phyloP scores from a whole-genome alignment of 2,797 vertebrate species.

The Lacerta viridis region DNA sequence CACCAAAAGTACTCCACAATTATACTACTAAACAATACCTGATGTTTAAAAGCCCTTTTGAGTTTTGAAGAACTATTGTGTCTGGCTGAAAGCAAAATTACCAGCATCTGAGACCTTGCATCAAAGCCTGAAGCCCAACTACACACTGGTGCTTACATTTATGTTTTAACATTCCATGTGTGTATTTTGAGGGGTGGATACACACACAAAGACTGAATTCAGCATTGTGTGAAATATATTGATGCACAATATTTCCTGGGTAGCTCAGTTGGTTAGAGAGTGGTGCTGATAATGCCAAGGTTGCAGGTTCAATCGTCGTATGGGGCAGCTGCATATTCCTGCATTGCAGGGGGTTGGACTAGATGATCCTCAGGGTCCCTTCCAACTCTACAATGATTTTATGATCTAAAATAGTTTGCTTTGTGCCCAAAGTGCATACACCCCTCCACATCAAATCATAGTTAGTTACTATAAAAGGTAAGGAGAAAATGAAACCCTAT shows the following conservation, averaged over 20 bases:
- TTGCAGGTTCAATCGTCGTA: too few relatives aligned
- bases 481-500: not conserved
- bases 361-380: too few relatives aligned
- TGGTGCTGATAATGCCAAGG: too few relatives aligned
- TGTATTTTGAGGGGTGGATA: not conserved
- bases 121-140: not conserved
- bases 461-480: not conserved
- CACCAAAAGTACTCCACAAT: not conserved
- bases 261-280: too few relatives aligned
- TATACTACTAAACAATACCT: not conserved
- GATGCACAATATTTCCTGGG: not conserved
- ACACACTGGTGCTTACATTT: not conserved
- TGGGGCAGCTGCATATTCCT: too few relatives aligned
- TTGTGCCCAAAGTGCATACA: not conserved
- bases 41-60: not conserved
- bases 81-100: not conserved
- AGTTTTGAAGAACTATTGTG: not conserved
- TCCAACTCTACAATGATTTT: too few relatives aligned
- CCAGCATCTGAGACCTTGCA: not conserved
- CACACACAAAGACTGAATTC: not conserved
- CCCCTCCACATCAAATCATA: not conserved
- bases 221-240: not conserved
- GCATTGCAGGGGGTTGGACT: too few relatives aligned
- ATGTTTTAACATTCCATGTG: not conserved
- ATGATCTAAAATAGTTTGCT: not conserved